Evolutionary conservation across 2,888 invertebrate species (phyloP).

Genomic region (Synergus itoensis): DNA sequence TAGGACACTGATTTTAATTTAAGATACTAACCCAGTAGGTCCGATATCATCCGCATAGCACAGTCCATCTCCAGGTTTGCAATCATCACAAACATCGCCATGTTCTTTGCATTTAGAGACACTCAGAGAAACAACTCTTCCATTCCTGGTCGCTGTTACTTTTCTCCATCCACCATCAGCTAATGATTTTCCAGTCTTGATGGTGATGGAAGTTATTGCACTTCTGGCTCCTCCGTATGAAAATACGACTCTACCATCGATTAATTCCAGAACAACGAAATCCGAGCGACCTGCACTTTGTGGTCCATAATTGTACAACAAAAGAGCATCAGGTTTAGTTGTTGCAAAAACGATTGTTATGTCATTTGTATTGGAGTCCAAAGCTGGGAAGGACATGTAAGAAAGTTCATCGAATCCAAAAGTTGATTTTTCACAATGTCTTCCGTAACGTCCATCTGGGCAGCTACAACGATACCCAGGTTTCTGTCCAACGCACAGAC

Average conservation of each 20-base stretch:
- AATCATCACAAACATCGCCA: conserved; percentile 92
- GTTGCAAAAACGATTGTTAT: conserved; percentile 95
- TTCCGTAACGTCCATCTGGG: conserved; percentile 91
- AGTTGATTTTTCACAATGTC: conserved; percentile 94
- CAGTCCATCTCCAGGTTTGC: conserved; percentile 88
- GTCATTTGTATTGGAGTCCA: conserved; percentile 94
- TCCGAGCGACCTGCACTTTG: conserved; percentile 94
- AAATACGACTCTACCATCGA: conserved; percentile 91
- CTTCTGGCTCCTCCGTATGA: conserved; percentile 94
- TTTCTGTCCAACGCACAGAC: conserved; percentile 92
- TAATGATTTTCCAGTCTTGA: conserved; percentile 82
- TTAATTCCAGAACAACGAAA: conserved; percentile 94
- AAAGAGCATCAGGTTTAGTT: conserved; percentile 89
- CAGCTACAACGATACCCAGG: conserved; percentile 87
- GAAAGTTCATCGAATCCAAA: conserved; percentile 94
- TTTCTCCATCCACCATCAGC: conserved; percentile 95
- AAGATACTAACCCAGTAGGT: conserved; percentile 88
- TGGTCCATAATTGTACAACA: conserved; percentile 95
- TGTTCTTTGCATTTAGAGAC: conserved; percentile 90
- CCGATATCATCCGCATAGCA: conserved; percentile 94
- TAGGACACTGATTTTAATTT: conserved; percentile 6
- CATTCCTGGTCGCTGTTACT: conserved; percentile 93
- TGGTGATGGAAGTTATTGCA: conserved; percentile 89
- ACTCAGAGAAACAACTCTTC: conserved; percentile 91
- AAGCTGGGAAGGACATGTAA: conserved; percentile 91